These are phyloP conservation scores for Abramis brama DNA, from an alignment of 2,113 vertebrate genomes.

Conservation along the genomic window DNA sequence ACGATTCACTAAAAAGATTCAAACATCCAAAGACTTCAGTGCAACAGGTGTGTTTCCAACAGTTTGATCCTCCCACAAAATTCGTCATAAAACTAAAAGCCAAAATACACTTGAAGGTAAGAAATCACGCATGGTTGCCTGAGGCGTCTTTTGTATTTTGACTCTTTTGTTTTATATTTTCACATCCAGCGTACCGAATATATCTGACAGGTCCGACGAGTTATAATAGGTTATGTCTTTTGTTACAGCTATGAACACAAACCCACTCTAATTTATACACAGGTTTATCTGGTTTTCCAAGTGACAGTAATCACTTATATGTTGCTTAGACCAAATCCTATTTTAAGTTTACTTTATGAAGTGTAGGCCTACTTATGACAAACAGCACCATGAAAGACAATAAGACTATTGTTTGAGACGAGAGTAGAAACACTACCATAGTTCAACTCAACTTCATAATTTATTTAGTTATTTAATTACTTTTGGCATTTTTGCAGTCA, in stretches of 20 bases:
- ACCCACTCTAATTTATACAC: background rate
- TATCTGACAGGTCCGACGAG: background rate
- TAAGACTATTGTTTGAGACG: background rate
- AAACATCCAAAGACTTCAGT: background rate
- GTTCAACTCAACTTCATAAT: conserved; percentile 36
- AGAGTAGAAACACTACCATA: background rate
- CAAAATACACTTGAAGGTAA: background rate
- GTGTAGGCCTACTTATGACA: conserved; percentile 8
- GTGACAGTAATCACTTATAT: background rate
- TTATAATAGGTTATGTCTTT: background rate
- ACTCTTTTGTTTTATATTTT: background rate
- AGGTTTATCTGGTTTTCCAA: background rate
- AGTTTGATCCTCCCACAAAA: background rate
- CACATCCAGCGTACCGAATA: background rate
- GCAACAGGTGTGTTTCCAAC: conserved; percentile 3
- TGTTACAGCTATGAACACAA: too few relatives aligned
- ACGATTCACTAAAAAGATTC: conserved; percentile 18
- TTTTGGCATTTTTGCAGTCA: conserved; percentile 67
- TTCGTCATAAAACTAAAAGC: background rate
- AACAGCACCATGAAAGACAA: background rate
- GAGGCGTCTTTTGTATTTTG: background rate
- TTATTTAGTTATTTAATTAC: conserved; percentile 69
- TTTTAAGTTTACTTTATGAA: conserved; percentile 17
- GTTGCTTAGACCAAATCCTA: background rate
- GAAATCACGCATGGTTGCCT: background rate